Evolutionary conservation across 2,888 invertebrate genomes (phyloP).

Genomic region (Drosophila anomalata): DNA sequence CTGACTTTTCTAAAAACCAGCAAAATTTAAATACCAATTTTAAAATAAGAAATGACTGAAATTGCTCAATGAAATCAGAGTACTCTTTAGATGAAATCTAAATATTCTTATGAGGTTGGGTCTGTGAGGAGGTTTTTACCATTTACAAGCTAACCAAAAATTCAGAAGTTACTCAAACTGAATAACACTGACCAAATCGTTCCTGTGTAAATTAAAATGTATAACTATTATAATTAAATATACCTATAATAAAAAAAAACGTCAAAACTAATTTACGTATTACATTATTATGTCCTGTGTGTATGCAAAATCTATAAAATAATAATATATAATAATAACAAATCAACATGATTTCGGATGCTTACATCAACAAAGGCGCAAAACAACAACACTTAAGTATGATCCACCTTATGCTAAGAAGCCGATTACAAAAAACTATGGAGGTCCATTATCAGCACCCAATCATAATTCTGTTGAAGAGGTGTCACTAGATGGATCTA

Average conservation of each 20-base stretch:
- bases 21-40: too few relatives aligned
- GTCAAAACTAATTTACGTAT: constrained; percentile 48
- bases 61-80: too few relatives aligned
- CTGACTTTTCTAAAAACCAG: too few relatives aligned
- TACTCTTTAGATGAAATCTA: too few relatives aligned
- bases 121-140: too few relatives aligned
- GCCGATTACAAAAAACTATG: constrained; percentile 89
- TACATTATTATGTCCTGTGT: constrained; percentile 58
- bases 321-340: constrained; percentile 68
- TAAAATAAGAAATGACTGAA: too few relatives aligned
- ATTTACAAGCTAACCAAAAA: constrained; percentile 22
- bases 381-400: constrained; percentile 94
- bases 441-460: constrained; percentile 86
- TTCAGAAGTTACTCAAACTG: constrained; percentile 34
- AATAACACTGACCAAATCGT: constrained; percentile 52
- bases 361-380: constrained; percentile 87
- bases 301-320: constrained; percentile 59
- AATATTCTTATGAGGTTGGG: too few relatives aligned
- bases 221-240: constrained; percentile 54
- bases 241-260: constrained; percentile 52
- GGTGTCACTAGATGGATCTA: constrained; percentile 91
- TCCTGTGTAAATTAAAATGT: constrained; percentile 49
- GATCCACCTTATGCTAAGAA: constrained; percentile 95
- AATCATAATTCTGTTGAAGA: constrained; percentile 91
- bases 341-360: constrained; percentile 59